A percentile compares a stretch with the other conserved stretches of the same genome.
These are phyloP conservation scores for Metridium senile DNA, from an alignment of 92 coral and sea anemone species.

Conservation along the genomic window DNA sequence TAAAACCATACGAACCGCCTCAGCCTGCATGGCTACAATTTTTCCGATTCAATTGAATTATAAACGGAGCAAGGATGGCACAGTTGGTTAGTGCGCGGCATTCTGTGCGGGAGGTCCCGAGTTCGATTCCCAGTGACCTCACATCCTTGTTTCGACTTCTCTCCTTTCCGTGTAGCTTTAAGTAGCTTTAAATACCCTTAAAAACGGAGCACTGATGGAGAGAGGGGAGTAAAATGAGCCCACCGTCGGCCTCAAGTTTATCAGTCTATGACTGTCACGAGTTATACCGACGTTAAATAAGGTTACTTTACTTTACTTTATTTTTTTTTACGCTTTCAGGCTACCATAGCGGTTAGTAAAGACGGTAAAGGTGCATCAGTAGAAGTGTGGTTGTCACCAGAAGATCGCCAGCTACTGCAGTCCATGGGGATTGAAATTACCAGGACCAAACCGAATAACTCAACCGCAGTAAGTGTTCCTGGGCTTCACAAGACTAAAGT, in stretches of 20 bases:
- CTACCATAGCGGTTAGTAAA: background rate
- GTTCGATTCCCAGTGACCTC: no score
- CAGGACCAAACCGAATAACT: background rate
- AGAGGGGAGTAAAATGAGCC: no score
- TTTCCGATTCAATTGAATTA: background rate
- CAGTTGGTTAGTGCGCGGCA: no score
- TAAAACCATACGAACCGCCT: no score
- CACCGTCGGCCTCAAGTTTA: no score
- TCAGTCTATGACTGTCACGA: background rate
- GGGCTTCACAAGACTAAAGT: constrained; percentile 4
- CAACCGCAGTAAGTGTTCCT: background rate
- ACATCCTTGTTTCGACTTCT: no score
- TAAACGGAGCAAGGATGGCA: no score
- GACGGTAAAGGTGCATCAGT: background rate
- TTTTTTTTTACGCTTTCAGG: background rate
- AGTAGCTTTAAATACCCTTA: no score
- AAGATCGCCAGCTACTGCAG: constrained; percentile 4
- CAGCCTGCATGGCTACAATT: background rate
- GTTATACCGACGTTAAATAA: background rate
- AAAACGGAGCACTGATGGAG: no score
- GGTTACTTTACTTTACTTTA: background rate
- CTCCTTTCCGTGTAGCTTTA: no score
- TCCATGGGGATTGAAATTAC: background rate
- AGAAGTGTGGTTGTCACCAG: constrained; percentile 12
- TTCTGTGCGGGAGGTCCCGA: no score